These are phyloP conservation scores for Boulengerochromis microlepis DNA, from an alignment of 2,113 vertebrate genomes.

Conservation along the genomic window DNA sequence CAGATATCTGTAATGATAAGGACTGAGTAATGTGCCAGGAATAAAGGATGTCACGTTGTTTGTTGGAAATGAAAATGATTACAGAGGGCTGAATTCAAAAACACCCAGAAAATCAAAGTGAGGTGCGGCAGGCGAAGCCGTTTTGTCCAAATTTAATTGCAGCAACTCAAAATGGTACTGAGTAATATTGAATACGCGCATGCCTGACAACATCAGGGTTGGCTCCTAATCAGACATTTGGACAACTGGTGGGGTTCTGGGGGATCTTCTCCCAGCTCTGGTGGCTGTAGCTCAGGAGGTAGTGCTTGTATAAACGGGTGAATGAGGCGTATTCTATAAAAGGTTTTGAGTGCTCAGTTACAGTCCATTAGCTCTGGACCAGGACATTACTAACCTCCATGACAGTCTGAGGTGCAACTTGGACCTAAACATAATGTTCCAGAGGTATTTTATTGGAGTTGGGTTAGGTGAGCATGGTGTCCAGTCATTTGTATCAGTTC, in stretches of 20 bases:
- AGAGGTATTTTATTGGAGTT: neutral
- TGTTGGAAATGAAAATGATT: neutral
- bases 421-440: neutral
- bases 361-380: neutral
- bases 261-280: neutral
- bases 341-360: too few relatives aligned
- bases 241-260: neutral
- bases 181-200: fast-evolving
- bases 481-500: fast-evolving
- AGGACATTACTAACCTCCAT: fast-evolving
- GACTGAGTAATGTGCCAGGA: neutral
- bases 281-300: neutral
- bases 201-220: neutral
- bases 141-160: neutral
- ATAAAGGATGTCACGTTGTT: neutral
- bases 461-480: neutral
- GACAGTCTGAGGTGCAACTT: neutral
- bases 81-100: neutral
- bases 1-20: fast-evolving
- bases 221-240: neutral
- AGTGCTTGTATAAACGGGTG: neutral
- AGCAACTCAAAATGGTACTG: neutral
- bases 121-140: neutral
- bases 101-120: neutral
- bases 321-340: too few relatives aligned